phyloP scores from a whole-genome alignment of 2,888 invertebrate genomes.

The Callyntrura sp. region DNA sequence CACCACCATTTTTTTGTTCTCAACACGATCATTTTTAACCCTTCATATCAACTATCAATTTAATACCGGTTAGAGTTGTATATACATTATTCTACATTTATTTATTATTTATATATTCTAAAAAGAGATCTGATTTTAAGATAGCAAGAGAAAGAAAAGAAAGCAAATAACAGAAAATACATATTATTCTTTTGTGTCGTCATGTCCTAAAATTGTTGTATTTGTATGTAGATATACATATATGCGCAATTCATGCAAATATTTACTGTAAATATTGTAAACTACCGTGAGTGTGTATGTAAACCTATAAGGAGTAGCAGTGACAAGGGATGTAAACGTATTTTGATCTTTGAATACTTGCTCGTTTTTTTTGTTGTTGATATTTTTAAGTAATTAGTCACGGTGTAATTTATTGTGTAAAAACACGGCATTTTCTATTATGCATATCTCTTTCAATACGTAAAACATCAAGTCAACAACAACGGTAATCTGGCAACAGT shows the following conservation, averaged over 20 bases:
- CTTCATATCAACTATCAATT: constrained; percentile 35
- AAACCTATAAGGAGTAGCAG: background rate
- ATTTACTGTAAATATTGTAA: constrained; percentile 35
- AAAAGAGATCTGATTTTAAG: constrained; percentile 53
- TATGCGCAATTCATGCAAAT: constrained; percentile 19
- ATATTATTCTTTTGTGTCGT: constrained; percentile 44
- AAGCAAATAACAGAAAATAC: constrained; percentile 45
- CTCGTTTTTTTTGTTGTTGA: constrained; percentile 27
- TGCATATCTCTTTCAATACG: background rate
- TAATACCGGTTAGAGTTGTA: constrained; percentile 11
- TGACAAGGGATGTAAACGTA: background rate
- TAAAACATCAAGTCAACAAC: constrained; percentile 14
- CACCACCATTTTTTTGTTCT: constrained; percentile 17
- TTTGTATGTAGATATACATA: too few relatives aligned
- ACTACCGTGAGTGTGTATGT: background rate
- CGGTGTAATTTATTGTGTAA: constrained; percentile 57
- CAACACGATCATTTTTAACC: background rate
- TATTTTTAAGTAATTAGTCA: constrained; percentile 57
- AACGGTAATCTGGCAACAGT: constrained; percentile 28
- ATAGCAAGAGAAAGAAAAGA: constrained; percentile 4
- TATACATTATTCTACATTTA: background rate
- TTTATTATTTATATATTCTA: background rate
- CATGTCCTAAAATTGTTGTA: background rate
- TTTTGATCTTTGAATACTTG: constrained; percentile 39
- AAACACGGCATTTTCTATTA: constrained; percentile 18